Evolutionary conservation across 2,888 invertebrate species (phyloP).

Genomic region (Idaea straminata): DNA sequence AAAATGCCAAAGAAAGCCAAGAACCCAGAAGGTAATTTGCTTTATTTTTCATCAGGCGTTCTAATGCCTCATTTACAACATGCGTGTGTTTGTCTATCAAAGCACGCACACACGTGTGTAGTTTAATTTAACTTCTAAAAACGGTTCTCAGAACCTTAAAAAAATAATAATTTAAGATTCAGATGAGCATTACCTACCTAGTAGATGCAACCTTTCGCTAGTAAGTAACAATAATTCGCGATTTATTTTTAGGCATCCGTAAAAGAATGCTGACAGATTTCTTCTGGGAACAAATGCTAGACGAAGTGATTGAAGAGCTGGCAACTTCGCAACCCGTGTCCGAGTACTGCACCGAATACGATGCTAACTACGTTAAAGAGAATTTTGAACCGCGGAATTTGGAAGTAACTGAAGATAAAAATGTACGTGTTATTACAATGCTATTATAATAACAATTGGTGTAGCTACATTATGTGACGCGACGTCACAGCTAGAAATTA

Average conservation of each 20-base stretch:
- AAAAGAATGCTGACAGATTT: conserved; percentile 69
- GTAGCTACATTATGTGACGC: too few species aligned
- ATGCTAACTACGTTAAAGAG: conserved; percentile 62
- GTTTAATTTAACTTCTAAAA: too few species aligned
- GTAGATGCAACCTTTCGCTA: too few species aligned
- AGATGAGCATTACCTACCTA: too few species aligned
- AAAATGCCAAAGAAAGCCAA: conserved; percentile 51
- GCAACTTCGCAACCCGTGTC: conserved; percentile 53
- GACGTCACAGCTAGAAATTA: too few species aligned
- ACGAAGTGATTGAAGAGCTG: conserved; percentile 72
- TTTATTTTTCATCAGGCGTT: conserved; percentile 7
- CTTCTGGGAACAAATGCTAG: conserved; percentile 75
- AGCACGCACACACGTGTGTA: too few species aligned
- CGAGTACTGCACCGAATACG: conserved; percentile 70
- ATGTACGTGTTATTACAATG: conserved; percentile 40
- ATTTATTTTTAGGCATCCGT: conserved; percentile 53
- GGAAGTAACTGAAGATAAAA: conserved; percentile 59
- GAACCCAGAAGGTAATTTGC: conserved; percentile 45
- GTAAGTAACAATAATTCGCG: too few species aligned
- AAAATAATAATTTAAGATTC: too few species aligned
- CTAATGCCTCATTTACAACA: neutral
- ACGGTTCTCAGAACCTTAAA: too few species aligned
- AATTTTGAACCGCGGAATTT: conserved; percentile 64
- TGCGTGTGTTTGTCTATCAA: too few species aligned
- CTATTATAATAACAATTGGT: neutral